Percentiles rank a stretch among this genome's conserved stretches.
These are phyloP conservation scores for Steatornis caripensis DNA, from an alignment of 2,113 vertebrate species.

Conservation along the genomic window DNA sequence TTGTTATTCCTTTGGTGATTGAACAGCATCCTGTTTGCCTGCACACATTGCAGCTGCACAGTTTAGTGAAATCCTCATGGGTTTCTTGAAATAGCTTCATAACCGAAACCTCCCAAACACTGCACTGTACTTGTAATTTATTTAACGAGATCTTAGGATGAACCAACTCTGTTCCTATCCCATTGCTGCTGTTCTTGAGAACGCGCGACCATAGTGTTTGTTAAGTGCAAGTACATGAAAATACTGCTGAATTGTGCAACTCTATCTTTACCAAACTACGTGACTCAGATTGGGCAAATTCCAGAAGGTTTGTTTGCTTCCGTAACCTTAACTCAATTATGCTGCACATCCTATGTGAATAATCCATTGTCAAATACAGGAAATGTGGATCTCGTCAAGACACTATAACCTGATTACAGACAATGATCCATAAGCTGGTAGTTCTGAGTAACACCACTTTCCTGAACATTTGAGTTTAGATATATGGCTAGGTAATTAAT, in stretches of 20 bases:
- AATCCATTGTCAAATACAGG: slow-evolving; percentile 33
- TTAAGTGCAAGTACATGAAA: not conserved
- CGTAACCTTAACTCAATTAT: not conserved
- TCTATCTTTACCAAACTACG: not conserved
- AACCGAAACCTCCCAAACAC: not conserved
- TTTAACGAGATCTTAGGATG: not conserved
- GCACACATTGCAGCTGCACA: slow-evolving; percentile 52
- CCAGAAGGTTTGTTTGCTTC: not conserved
- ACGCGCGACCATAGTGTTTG: not conserved
- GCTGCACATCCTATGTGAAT: not conserved
- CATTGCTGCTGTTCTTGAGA: not conserved
- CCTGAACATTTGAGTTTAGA: not conserved
- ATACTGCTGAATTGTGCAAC: not conserved
- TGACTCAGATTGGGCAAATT: not conserved
- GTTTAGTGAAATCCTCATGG: slow-evolving; percentile 49
- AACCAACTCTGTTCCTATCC: not conserved
- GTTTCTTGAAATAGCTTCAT: slow-evolving; percentile 47
- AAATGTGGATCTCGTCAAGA: not conserved
- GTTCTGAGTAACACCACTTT: slow-evolving; percentile 4
- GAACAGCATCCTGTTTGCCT: slow-evolving; percentile 65
- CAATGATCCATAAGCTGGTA: not conserved
- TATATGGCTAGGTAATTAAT: not conserved
- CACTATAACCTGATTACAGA: not conserved
- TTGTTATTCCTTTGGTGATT: slow-evolving; percentile 65
- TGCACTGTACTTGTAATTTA: not conserved